These are phyloP conservation scores for Eupithecia subfuscata DNA, from an alignment of 2,888 invertebrate genomes.

Conservation along the genomic window DNA sequence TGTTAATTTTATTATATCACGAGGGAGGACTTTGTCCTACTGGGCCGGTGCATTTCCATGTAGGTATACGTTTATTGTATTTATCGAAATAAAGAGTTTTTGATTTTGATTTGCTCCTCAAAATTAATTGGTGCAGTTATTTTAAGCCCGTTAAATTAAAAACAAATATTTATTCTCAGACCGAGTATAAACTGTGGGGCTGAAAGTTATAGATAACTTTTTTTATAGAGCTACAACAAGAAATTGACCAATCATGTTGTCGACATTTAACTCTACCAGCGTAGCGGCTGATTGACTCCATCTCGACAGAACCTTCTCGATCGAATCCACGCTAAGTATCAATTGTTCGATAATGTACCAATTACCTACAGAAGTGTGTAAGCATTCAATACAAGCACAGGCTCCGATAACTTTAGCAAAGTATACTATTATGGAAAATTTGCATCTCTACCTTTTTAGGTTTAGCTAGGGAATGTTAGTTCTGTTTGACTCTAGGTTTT, in stretches of 20 bases:
- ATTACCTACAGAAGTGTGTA: neutral
- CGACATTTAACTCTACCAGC: neutral
- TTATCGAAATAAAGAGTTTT: too few relatives aligned
- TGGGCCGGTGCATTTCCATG: neutral
- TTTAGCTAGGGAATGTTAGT: neutral
- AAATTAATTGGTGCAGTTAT: neutral
- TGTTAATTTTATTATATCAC: neutral
- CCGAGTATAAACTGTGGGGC: neutral
- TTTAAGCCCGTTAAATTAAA: neutral
- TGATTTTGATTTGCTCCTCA: neutral
- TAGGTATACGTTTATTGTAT: too few relatives aligned
- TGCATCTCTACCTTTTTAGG: neutral
- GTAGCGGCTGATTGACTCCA: neutral
- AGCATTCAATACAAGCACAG: neutral
- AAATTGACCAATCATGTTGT: neutral
- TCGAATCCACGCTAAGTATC: conserved; percentile 3
- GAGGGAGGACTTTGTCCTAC: neutral
- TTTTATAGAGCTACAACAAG: neutral
- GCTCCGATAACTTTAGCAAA: neutral
- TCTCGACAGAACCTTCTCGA: conserved; percentile 1
- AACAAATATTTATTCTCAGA: neutral
- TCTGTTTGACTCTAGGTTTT: neutral
- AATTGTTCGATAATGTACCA: neutral
- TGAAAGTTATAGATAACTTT: neutral
- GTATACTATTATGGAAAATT: neutral